phyloP scores from a whole-genome alignment of 2,113 vertebrate species.

The Phrynocephalus versicolor region DNA sequence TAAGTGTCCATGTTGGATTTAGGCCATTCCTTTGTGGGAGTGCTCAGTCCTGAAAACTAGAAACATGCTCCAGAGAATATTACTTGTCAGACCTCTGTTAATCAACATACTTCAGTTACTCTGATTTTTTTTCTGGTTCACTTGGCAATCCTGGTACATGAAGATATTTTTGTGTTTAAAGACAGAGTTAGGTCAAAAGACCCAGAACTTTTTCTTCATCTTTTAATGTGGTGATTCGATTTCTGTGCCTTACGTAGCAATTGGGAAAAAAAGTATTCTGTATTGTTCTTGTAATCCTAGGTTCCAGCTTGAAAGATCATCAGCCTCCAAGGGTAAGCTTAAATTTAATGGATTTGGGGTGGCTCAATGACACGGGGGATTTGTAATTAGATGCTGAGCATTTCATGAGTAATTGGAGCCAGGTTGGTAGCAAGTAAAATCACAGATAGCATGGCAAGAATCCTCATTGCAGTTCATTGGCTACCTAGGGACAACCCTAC shows the following conservation, averaged over 20 bases:
- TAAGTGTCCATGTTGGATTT: neutral
- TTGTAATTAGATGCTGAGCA: conserved; percentile 68
- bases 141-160: neutral
- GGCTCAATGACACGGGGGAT: conserved; percentile 67
- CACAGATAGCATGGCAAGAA: conserved; percentile 65
- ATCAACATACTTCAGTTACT: neutral
- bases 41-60: neutral
- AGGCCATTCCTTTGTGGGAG: neutral
- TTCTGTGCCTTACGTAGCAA: conserved; percentile 26
- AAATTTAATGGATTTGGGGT: conserved; percentile 73
- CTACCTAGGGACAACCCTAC: conserved; percentile 53
- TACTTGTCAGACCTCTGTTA: neutral
- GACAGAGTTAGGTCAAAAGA: neutral
- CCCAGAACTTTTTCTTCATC: neutral
- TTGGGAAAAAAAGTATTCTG: conserved; percentile 20
- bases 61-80: too few species aligned
- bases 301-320: conserved; percentile 76
- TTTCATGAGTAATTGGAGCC: conserved; percentile 62
- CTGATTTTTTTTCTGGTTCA: neutral
- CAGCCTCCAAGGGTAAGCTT: conserved; percentile 81
- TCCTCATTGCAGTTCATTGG: conserved; percentile 54
- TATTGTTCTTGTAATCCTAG: conserved; percentile 63
- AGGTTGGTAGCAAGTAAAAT: conserved; percentile 68
- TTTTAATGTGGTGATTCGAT: conserved; percentile 29
- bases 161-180: neutral